Evolutionary conservation across 2,797 vertebrate species (phyloP), one percentile per base, ranked within the genome.

Genomic region (Peromyscus attwateri): DNA sequence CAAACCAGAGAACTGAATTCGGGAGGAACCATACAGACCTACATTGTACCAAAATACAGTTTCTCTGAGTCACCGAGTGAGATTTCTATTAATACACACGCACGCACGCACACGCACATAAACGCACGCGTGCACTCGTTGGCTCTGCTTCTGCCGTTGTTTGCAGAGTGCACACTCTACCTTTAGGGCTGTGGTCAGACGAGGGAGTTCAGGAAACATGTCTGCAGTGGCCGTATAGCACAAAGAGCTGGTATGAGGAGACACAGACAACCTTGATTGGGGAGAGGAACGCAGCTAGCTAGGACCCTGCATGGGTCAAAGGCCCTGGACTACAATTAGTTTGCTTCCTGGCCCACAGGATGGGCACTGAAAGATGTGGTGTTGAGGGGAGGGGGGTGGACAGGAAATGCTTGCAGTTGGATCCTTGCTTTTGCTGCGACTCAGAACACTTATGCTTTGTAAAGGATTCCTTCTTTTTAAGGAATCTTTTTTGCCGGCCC

Each of bases 361-460:
- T 0, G 16, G 49, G 12, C 3, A 8, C 10, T 10, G 2, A 14
- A 31, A n/a, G 34, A 66, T 29, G 5, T 4, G 27, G 25, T 4
- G 4, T 1, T 25, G 27, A 13, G 1, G 4, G 49, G 7, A 17
- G 55, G 55, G 55, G 52, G 52, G 52, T 55, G 55, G 55, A 57
- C 37, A 52, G 46, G 57, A 87, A 37, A 60, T 16, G 55, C 4
- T 0, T 37, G 19, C 57, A 52, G 4, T 40, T 57, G 34, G 12
- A 64, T 6, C 21, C 6, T 82, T 40, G 34, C 25, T 23, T 68
- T 80, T 34, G 23, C n/a, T 89, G 71, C 34, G 10, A 14, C n/a
- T 27, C 7, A 25, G 34, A 46, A n/a, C 43, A 29, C 49, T 49
- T 84, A 34, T 16, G n/a, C 46, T 52, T 64, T n/a, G 16, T 19